Percentiles rank a stretch among this genome's conserved stretches.
phyloP scores from a whole-genome alignment of 2,113 vertebrate genomes.

The Charina bottae region DNA sequence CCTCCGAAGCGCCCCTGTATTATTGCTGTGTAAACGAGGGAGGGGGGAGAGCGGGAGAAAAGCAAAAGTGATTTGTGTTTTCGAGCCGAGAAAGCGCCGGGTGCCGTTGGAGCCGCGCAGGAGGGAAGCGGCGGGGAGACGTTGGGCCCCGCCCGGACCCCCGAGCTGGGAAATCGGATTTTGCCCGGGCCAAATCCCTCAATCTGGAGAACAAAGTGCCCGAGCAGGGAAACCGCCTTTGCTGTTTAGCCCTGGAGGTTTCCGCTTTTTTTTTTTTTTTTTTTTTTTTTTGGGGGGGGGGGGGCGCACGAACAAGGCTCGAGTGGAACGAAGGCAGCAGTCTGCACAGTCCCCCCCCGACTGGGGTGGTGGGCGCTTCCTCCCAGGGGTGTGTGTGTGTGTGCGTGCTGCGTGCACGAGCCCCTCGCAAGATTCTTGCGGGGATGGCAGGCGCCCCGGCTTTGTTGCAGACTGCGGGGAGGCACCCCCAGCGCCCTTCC shows the following conservation, averaged over 20 bases:
- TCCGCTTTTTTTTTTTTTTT: no score
- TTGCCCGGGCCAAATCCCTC: not conserved
- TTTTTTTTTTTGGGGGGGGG: no score
- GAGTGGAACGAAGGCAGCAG: not conserved
- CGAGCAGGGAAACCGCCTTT: not conserved
- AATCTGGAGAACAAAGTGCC: constrained; percentile 13
- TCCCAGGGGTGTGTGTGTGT: no score
- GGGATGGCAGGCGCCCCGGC: no score
- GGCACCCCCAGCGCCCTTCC: not conserved
- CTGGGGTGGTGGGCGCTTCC: no score
- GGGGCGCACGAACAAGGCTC: no score
- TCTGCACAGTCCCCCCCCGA: no score
- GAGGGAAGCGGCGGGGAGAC: no score
- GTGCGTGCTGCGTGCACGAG: no score
- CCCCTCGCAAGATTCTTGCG: not conserved
- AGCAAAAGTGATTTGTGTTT: not conserved
- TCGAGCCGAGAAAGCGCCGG: not conserved
- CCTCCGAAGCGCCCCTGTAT: not conserved
- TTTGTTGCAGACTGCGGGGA: not conserved
- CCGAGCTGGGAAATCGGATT: no score
- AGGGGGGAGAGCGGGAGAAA: not conserved
- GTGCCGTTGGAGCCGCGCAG: no score
- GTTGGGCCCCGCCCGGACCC: no score
- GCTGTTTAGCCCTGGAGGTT: constrained; percentile 7
- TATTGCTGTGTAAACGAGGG: not conserved